Base-by-base conservation (phyloP, 2,888 invertebrate species). In the Xylota segnis region DNA sequence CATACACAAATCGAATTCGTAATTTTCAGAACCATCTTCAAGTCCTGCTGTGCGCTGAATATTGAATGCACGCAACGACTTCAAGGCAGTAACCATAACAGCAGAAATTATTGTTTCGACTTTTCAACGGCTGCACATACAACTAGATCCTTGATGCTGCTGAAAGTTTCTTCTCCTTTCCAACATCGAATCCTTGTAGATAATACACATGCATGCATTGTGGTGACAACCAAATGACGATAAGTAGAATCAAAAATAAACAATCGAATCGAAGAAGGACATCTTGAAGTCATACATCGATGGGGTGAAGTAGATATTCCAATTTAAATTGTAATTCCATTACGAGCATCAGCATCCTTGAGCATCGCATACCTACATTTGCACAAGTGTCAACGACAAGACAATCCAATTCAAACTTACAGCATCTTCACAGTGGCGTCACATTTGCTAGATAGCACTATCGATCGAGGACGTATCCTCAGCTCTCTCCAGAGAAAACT, bases 101-200 rank as follows among this genome's bases (percentile, higher is more conserved):
- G n/a, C 16, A 10, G 9, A 65, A 58, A 70, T 76, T 58, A 63
- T 56, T 76, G 47, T 70, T 81, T 70, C 52, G 68, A 75, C 56
- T 74, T n/a, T 81, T 45, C 27, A 34, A 52, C 37, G 14, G 37
- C 54, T 52, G n/a, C 23, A 59, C 37, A 59, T 50, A 5, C 32
- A 18, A n/a, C 7, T 68, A 61, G 34, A 32, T 37, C 43, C 23
- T 61, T 61, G 52, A 50, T 58, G 40, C 29, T 43, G 12, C 29
- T 43, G 12, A 23, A 23, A 59, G 27, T 16, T 9, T n/a, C 18
- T 29, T 54, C 45, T 34, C 32, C 7, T 18, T 10, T 32, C 0
- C 32, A 32, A 5, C 32, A 32, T 7, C 32, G 2, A 12, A 12
- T 63, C 70, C 77, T 71, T 71, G 78, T 10, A 4, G 29, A 56